Conservation (phyloP, 2,113 vertebrate genomes). For the Acrocephalus arundinaceus region DNA sequence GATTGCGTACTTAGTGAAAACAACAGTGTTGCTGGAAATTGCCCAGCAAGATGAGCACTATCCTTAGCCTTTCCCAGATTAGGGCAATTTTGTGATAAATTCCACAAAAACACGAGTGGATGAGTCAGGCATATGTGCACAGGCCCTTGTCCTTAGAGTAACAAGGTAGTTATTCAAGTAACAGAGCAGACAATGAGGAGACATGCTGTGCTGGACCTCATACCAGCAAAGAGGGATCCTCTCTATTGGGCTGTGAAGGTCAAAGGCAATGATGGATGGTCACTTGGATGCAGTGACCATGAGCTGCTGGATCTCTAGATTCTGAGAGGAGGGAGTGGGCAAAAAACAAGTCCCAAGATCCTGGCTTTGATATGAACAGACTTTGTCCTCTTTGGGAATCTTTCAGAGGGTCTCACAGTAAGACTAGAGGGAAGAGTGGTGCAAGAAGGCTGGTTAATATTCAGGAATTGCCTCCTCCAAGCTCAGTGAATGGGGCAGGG, state of each 20-base stretch:
- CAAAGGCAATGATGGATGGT: not conserved
- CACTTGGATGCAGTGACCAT: not conserved
- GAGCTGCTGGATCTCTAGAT: not conserved
- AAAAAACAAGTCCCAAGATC: not conserved
- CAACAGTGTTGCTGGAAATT: not conserved
- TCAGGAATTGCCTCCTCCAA: not conserved
- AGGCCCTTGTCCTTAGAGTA: not conserved
- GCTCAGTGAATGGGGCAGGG: not conserved
- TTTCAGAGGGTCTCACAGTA: not conserved
- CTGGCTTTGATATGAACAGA: not conserved
- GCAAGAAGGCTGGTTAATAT: not conserved
- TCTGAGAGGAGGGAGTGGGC: not conserved
- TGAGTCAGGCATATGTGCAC: not conserved
- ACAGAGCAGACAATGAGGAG: not conserved
- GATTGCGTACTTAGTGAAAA: not conserved
- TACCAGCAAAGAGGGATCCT: not conserved
- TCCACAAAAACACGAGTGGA: not conserved
- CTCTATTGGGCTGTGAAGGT: not conserved
- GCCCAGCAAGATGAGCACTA: not conserved
- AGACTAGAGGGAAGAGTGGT: not conserved
- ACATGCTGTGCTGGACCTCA: not conserved
- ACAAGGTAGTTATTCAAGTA: no score
- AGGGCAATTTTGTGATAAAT: not conserved
- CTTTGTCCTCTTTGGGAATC: not conserved
- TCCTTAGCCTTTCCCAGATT: not conserved